Percentiles rank a stretch among this genome's conserved stretches.
phyloP scores from a whole-genome alignment of 2,888 invertebrate species.

The Malthinus seriepunctatus region DNA sequence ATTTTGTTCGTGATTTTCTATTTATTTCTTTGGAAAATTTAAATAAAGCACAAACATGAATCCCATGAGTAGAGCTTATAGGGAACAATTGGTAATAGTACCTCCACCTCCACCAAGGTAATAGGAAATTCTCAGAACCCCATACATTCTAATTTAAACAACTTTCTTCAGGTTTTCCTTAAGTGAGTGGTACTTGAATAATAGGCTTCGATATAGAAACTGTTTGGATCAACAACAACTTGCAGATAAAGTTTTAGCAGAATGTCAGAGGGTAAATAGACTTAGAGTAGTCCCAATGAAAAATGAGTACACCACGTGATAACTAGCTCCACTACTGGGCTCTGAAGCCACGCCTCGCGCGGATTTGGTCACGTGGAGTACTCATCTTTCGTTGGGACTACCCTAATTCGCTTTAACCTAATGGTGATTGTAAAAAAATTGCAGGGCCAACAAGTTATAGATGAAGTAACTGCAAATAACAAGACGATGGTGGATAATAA shows the following conservation, averaged over 20 bases:
- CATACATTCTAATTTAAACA: not conserved
- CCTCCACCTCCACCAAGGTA: constrained; percentile 57
- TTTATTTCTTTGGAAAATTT: too few relatives aligned
- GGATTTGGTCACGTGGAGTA: too few relatives aligned
- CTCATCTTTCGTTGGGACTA: not conserved
- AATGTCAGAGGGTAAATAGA: constrained; percentile 55
- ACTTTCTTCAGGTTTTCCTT: constrained; percentile 60
- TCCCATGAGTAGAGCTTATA: too few relatives aligned
- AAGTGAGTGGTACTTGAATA: constrained; percentile 76
- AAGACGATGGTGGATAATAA: constrained; percentile 78
- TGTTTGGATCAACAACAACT: constrained; percentile 82
- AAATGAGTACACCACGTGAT: too few relatives aligned
- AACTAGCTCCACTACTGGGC: too few relatives aligned
- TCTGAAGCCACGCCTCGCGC: too few relatives aligned
- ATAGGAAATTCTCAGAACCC: not conserved
- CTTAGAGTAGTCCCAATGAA: not conserved
- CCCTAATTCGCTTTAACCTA: too few relatives aligned
- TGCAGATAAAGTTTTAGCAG: constrained; percentile 75
- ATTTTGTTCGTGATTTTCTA: too few relatives aligned
- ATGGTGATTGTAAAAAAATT: too few relatives aligned
- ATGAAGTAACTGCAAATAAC: constrained; percentile 72
- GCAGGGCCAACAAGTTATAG: constrained; percentile 70
- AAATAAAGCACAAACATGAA: too few relatives aligned
- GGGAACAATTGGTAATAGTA: constrained; percentile 50
- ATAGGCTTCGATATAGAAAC: constrained; percentile 67